Evolutionary conservation across 2,113 vertebrate genomes (phyloP), one percentile per base, ranked within the genome.

Genomic region (Naja naja): DNA sequence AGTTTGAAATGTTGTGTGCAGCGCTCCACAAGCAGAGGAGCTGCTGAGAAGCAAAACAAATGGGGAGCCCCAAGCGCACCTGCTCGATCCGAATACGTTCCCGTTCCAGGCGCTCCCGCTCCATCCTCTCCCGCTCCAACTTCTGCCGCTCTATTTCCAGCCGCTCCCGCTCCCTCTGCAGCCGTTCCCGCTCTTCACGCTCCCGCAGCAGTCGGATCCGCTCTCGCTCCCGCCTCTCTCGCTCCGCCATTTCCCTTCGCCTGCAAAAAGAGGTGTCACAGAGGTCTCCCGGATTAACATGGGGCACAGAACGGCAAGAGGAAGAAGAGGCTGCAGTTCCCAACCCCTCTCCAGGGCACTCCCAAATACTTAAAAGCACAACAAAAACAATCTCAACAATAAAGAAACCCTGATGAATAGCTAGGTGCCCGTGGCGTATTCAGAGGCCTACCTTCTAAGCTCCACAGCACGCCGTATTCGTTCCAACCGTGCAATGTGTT

Each of bases 1-100:
- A 34, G 14, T 18, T 39, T 74, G 69, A 39, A 74, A 7, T 74
- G 69, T 18, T 74, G n/a, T 7, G 34, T 2, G 3, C 34, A 8
- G 34, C 14, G 6, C 34, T 81, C 69, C 2, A 1, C 34, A 39
- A 39, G 8, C 7, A 22, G 69, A 81, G 2, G 6, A 9, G 11
- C 7, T 3, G 4, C 9, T 14, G 25, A 12, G 85, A 49, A 87
- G 4, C 8, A 2, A 45, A 49, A 47, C 0, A 5, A 49, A 53
- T 0, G 14, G 47, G 27, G 49, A 18, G 30, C 49, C 6, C 34
- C 30, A 23, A 23, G 5, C 58, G 0, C 94, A 99, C 99, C 99
- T 99, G 99, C 92, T 99, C 99, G 54, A 99, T 99, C 25, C 99
- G 99, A 92, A 99, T 98, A 64, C 99, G 98, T 93, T 99, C 99